Conservation (phyloP, 2,888 invertebrate genomes). For the Mystacides longicornis region DNA sequence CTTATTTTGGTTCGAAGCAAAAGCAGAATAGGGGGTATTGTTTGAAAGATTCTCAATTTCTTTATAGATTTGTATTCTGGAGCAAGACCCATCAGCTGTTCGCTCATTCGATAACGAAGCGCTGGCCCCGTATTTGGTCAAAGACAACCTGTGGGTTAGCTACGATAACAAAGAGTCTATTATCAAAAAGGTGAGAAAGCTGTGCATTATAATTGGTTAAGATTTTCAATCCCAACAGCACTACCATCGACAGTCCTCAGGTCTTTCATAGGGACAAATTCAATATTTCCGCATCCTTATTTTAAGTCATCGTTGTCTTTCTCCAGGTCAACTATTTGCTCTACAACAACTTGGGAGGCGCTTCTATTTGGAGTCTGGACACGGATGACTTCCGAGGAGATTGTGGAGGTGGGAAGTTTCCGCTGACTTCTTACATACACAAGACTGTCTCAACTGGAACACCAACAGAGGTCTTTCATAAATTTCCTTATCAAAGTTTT, state of each 20-base stretch:
- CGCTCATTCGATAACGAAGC: slow-evolving; percentile 44
- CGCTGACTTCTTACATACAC: neutral
- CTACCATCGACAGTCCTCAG: too few species aligned
- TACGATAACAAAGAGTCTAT: slow-evolving; percentile 58
- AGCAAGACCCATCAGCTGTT: neutral
- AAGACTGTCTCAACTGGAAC: neutral
- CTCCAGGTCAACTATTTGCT: neutral
- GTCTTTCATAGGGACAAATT: too few species aligned
- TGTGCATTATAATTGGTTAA: too few species aligned
- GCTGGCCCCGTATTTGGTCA: slow-evolving; percentile 55
- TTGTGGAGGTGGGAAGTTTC: neutral
- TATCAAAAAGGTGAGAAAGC: slow-evolving; percentile 35
- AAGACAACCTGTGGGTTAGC: slow-evolving; percentile 59
- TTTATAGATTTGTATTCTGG: neutral
- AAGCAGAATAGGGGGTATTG: too few species aligned
- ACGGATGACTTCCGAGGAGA: neutral
- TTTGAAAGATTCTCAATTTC: too few species aligned
- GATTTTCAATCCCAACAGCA: too few species aligned
- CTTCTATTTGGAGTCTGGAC: neutral
- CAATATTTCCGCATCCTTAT: too few species aligned
- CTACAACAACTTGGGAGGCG: neutral
- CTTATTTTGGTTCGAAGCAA: too few species aligned
- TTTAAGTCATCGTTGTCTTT: too few species aligned
- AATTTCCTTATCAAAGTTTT: too few species aligned
- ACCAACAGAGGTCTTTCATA: neutral